Evolutionary conservation across 2,113 vertebrate species (phyloP).

Genomic region (Herpetotheres cachinnans): DNA sequence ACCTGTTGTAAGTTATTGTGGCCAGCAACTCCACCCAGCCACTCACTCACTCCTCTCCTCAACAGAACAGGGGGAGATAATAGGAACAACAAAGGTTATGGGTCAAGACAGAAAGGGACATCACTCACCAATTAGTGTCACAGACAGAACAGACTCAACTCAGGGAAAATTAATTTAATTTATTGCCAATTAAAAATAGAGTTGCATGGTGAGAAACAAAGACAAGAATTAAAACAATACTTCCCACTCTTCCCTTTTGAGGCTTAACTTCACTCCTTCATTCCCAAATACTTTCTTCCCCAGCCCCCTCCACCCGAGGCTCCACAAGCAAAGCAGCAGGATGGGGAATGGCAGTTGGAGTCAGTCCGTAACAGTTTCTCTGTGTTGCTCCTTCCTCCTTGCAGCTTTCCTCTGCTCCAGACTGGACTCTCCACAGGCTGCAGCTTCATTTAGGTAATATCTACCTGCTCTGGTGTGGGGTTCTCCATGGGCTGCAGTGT

Average conservation of each 20-base stretch:
- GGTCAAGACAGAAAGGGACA: neutral
- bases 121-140: neutral
- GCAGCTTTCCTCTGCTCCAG: neutral
- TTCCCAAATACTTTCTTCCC: neutral
- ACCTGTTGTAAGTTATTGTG: neutral
- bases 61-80: neutral
- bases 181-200: neutral
- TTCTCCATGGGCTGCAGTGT: neutral
- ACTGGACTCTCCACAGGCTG: neutral
- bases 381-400: neutral
- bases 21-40: neutral
- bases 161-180: neutral
- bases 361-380: neutral
- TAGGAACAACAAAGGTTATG: neutral
- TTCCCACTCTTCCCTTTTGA: accelerated
- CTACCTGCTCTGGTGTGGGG: neutral
- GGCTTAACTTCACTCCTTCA: neutral
- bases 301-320: neutral
- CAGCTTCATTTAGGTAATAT: neutral
- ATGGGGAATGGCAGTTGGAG: accelerated
- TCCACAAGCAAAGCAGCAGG: accelerated
- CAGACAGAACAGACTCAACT: neutral
- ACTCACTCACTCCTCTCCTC: accelerated
- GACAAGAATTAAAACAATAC: neutral
- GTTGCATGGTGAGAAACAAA: neutral